Conservation (phyloP, 1,140 invertebrate species). For the Oryzaephilus surinamensis region DNA sequence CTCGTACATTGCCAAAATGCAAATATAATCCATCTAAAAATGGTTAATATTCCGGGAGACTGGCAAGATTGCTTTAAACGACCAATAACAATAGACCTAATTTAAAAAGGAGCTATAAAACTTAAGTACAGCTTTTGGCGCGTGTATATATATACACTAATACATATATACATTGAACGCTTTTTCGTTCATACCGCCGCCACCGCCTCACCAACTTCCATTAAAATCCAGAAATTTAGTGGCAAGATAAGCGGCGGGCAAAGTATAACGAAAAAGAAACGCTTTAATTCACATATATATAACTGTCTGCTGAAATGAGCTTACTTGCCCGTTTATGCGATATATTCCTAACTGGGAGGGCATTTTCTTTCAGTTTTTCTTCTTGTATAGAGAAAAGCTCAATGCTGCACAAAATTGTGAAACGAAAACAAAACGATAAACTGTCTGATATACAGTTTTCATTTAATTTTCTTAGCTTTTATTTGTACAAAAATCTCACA, state of each 20-base stretch:
- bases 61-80: constrained; percentile 28
- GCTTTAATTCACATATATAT: constrained; percentile 34
- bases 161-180: constrained; percentile 9
- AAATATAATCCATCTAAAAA: constrained; percentile 25
- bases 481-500: no score
- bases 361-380: constrained; percentile 22
- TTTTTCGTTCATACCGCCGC: constrained; percentile 6
- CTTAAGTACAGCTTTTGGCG: constrained; percentile 27
- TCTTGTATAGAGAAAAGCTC: constrained; percentile 24
- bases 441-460: constrained; percentile 26
- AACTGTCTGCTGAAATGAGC: constrained; percentile 32
- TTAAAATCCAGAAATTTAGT: constrained; percentile 35
- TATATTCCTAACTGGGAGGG: constrained; percentile 28
- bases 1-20: constrained; percentile 3
- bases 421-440: constrained; percentile 34
- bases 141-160: constrained; percentile 10
- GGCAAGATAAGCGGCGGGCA: constrained; percentile 33
- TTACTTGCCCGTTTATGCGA: constrained; percentile 27
- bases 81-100: constrained; percentile 31
- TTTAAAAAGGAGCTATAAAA: constrained; percentile 29
- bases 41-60: constrained; percentile 27
- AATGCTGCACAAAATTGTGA: constrained; percentile 24
- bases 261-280: constrained; percentile 34
- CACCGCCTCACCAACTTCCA: constrained; percentile 21
- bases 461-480: constrained; percentile 30